phyloP scores from a whole-genome alignment of 2,113 vertebrate species.

The Seriola quinqueradiata region DNA sequence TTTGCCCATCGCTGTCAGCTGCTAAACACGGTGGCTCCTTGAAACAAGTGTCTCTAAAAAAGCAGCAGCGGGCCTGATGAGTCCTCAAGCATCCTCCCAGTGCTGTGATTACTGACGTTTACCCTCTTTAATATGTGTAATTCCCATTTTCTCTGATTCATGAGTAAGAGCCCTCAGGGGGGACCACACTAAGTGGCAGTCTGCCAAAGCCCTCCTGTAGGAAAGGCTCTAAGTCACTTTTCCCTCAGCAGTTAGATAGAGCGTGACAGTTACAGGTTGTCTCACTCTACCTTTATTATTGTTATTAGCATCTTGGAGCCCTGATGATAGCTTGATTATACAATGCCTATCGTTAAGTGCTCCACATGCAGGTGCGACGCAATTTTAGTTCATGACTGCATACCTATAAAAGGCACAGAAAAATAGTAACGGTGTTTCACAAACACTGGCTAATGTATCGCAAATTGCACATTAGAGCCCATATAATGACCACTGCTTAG shows the following conservation, averaged over 20 bases:
- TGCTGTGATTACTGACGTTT: conserved; percentile 86
- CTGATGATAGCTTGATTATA: conserved; percentile 72
- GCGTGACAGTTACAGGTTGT: conserved; percentile 73
- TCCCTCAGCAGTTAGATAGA: conserved; percentile 72
- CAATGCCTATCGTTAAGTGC: conserved; percentile 60
- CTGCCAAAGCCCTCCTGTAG: conserved; percentile 83
- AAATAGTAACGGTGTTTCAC: conserved; percentile 41
- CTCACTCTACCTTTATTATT: conserved; percentile 77
- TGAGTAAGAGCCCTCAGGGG: conserved; percentile 83
- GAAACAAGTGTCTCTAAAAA: conserved; percentile 78
- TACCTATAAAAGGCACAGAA: conserved; percentile 43
- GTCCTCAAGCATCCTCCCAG: conserved; percentile 81
- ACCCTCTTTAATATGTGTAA: conserved; percentile 89
- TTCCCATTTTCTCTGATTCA: conserved; percentile 88
- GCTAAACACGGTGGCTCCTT: conserved; percentile 71
- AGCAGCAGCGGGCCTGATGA: conserved; percentile 77
- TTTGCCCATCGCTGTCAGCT: conserved; percentile 57
- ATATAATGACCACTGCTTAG: conserved; percentile 59
- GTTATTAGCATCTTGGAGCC: conserved; percentile 72
- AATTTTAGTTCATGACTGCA: conserved; percentile 45
- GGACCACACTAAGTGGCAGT: conserved; percentile 81
- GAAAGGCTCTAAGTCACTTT: conserved; percentile 78
- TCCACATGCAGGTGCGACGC: conserved; percentile 61
- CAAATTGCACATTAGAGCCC: conserved; percentile 39
- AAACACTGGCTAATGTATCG: conserved; percentile 15